These are phyloP conservation scores for Iphiclides podalirius DNA, from an alignment of 2,888 invertebrate species.

Conservation along the genomic window DNA sequence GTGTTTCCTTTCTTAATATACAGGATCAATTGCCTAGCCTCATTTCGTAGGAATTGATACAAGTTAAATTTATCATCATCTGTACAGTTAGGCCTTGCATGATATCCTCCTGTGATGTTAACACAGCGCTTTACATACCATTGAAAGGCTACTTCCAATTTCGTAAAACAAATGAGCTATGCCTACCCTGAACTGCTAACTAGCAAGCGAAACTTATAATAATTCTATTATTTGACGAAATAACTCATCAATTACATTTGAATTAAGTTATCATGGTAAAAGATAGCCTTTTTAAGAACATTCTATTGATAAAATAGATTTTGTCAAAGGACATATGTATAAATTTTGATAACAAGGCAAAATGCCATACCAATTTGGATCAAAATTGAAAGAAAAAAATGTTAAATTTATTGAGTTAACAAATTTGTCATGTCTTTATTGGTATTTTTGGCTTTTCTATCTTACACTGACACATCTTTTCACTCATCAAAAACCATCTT, in stretches of 20 bases:
- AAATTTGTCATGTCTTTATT: neutral
- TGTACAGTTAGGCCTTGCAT: slow-evolving; percentile 34
- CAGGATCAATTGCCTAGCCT: slow-evolving; percentile 7
- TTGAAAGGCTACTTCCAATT: neutral
- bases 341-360: too few relatives aligned
- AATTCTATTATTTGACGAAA: slow-evolving; percentile 9
- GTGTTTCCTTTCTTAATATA: slow-evolving; percentile 4
- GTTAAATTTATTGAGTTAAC: slow-evolving; percentile 3
- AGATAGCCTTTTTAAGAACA: neutral
- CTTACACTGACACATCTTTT: neutral
- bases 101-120: slow-evolving; percentile 29
- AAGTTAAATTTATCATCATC: slow-evolving; percentile 16
- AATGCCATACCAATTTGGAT: too few relatives aligned
- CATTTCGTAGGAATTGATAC: slow-evolving; percentile 11
- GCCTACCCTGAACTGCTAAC: neutral
- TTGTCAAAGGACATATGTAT: neutral
- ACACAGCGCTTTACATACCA: slow-evolving; percentile 18
- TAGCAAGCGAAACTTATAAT: neutral
- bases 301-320: neutral
- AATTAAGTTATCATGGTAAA: neutral
- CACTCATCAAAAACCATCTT: neutral
- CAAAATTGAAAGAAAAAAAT: too few relatives aligned
- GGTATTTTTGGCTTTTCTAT: neutral
- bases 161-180: neutral
- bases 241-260: slow-evolving; percentile 1